These are phyloP conservation scores for Hiodon tergisus DNA, from an alignment of 2,113 vertebrate genomes.

Conservation along the genomic window DNA sequence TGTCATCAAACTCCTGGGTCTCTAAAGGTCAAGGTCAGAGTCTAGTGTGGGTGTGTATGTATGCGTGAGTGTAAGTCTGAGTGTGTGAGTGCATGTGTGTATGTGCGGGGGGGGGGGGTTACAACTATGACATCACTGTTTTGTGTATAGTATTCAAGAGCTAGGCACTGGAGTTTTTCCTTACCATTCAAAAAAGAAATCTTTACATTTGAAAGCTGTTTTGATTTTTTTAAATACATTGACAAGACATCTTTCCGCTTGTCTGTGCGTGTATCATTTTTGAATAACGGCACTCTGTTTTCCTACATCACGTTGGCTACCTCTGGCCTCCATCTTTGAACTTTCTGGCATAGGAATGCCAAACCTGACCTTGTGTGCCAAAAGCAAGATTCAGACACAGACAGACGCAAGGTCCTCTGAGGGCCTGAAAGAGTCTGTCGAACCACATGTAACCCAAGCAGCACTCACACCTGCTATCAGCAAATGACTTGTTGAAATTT, in stretches of 20 bases:
- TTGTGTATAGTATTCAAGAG: background rate
- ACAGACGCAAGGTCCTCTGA: too few species aligned
- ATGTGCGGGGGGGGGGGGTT: background rate
- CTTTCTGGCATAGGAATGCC: too few species aligned
- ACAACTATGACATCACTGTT: constrained; percentile 15
- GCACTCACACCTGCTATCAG: constrained; percentile 61
- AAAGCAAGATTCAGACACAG: too few species aligned
- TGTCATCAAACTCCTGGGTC: constrained; percentile 19
- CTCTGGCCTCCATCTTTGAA: too few species aligned
- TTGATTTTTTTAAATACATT: background rate
- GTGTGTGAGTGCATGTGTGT: too few species aligned
- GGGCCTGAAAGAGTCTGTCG: constrained; percentile 54
- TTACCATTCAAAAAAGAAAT: background rate
- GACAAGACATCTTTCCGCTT: too few species aligned
- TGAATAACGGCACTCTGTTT: too few species aligned
- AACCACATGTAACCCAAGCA: constrained; percentile 68
- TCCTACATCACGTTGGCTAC: too few species aligned
- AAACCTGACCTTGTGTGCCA: too few species aligned
- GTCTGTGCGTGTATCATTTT: too few species aligned
- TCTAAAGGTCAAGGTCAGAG: constrained; percentile 21
- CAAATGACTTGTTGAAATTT: constrained; percentile 73
- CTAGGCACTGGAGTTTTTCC: background rate
- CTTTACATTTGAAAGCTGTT: background rate
- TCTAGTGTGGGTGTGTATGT: background rate
- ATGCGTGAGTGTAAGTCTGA: background rate